Evolutionary conservation across 1,140 invertebrate genomes (phyloP).

Genomic region (Schmidtea mediterranea): DNA sequence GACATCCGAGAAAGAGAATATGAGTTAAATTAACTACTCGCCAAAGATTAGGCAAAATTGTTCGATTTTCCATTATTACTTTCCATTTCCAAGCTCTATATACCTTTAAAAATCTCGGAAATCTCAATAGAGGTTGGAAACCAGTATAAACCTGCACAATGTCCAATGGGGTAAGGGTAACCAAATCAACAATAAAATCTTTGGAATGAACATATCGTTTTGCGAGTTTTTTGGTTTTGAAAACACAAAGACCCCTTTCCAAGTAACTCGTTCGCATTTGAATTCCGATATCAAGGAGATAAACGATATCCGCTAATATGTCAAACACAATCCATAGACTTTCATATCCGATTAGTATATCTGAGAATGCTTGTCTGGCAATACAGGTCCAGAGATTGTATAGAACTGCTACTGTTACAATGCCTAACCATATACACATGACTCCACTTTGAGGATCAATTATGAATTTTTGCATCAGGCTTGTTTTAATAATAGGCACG

Average conservation of each 20-base stretch:
- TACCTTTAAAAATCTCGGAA: constrained; percentile 37
- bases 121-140: constrained; percentile 24
- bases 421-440: constrained; percentile 72
- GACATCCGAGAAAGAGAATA: constrained; percentile 65
- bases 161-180: constrained; percentile 54
- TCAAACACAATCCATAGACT: constrained; percentile 52
- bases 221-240: constrained; percentile 59
- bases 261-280: constrained; percentile 79
- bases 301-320: constrained; percentile 52
- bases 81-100: constrained; percentile 70
- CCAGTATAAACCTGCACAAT: constrained; percentile 38
- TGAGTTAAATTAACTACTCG: constrained; percentile 76
- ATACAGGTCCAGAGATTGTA: constrained; percentile 86
- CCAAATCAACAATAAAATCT: constrained; percentile 54
- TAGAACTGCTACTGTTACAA: constrained; percentile 56
- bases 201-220: constrained; percentile 57
- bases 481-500: background rate
- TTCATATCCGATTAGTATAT: constrained; percentile 29
- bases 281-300: constrained; percentile 54
- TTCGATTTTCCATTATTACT: constrained; percentile 75
- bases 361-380: constrained; percentile 66
- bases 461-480: constrained; percentile 28
- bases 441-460: constrained; percentile 78
- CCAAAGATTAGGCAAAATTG: constrained; percentile 78
- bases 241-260: constrained; percentile 72